Base-by-base conservation (phyloP, 2,888 invertebrate species). In the Drymonia ruficornis region DNA sequence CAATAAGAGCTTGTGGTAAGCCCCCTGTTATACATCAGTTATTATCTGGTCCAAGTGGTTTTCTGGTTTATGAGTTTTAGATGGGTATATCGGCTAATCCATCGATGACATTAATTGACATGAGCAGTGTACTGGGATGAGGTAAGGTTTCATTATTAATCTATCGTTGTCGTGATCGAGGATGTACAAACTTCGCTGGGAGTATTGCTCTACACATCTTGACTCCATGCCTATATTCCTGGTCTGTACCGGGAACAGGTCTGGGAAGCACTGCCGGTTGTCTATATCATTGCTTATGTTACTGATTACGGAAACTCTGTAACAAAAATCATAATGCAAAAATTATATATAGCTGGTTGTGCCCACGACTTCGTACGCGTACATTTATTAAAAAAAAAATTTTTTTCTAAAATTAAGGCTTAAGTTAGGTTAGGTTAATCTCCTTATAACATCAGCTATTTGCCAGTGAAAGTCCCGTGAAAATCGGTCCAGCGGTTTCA, bases 51-150 rank as follows among this genome's bases (percentile, higher is more conserved):
- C 4, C 23, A 6, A 6, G 23, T 23, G 23, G 7, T 23, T 4
- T 2, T 23, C 23, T 23, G 7, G 23, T 23, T 6, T 23, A 23
- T 23, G 4, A 23, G 23, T 4, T 23, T 23, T 23, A 7, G 23
- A 6, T 4, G 7, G 23, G 23, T n/a, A 36, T 34, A 9, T 34
- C 11, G 31, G 9, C 12, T 11, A 34, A 34, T n/a, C 13, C 36
- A 7, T 13, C 5, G 2, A n/a, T n/a, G 45, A 12, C 13, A 5
- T 18, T 23, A 38, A 23, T n/a, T 38, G n/a, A 28, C 63, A 63
- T 8, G 63, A 55, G 6, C 63, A 63, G 38, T 53, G 55, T 0
- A 63, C 51, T 0, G 63, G 36, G 34, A 63, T 23, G 12, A 13
- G 8, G 29, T 56, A 63, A 15, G 7, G 28, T 9, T 59, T 56